Conservation (phyloP, 2,113 vertebrate species). For the Podiceps cristatus region DNA sequence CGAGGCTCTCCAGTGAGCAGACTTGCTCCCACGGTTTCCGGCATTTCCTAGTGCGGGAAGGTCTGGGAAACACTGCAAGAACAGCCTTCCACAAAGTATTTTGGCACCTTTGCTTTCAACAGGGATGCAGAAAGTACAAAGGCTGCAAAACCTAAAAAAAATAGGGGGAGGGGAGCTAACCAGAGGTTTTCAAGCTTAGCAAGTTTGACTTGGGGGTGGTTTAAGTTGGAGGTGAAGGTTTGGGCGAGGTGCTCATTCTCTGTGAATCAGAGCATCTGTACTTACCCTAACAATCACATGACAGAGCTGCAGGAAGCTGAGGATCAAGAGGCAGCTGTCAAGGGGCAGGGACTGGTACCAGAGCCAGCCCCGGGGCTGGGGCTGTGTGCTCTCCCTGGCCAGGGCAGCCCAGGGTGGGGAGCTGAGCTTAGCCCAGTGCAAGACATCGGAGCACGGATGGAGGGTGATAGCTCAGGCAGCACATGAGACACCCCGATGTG, state of each 20-base stretch:
- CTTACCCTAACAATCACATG: not conserved
- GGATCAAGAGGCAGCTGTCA: not conserved
- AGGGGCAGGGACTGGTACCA: not conserved
- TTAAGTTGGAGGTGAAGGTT: conserved; percentile 41
- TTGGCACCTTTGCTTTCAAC: conserved; percentile 34
- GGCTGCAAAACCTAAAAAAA: conserved; percentile 12
- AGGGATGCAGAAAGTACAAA: conserved; percentile 30
- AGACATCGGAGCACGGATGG: accelerated
- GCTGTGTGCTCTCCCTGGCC: accelerated
- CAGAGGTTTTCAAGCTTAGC: not conserved
- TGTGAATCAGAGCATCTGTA: not conserved
- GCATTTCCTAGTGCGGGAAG: not conserved
- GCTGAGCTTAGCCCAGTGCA: not conserved
- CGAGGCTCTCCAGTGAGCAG: not conserved
- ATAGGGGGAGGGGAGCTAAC: not conserved
- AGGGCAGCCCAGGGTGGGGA: not conserved
- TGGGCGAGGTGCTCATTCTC: not conserved
- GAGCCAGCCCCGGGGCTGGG: not conserved
- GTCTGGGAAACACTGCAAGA: conserved; percentile 43
- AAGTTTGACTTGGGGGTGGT: conserved; percentile 27
- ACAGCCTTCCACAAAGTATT: conserved; percentile 11
- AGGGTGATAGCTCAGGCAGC: not conserved
- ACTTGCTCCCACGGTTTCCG: conserved; percentile 34
- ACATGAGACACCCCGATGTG: accelerated
- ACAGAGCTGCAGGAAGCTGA: not conserved